Evolutionary conservation across 2,888 invertebrate species (phyloP).

Genomic region (Melieria crassipennis): DNA sequence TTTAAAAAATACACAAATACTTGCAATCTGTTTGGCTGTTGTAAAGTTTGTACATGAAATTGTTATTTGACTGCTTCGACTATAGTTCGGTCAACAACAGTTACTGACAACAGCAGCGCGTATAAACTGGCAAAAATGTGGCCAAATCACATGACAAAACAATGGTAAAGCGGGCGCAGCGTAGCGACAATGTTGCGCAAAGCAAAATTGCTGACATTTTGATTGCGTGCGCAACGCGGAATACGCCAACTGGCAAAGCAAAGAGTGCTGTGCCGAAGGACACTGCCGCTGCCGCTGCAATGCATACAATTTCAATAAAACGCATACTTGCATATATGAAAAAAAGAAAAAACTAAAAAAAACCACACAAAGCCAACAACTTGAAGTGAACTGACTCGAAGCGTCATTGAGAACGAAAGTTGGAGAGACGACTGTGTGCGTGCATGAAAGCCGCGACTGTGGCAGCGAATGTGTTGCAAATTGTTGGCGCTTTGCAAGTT

Average conservation of each 20-base stretch:
- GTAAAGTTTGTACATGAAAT: too few species aligned
- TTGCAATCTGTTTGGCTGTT: too few species aligned
- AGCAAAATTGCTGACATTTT: neutral
- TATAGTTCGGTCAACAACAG: constrained; percentile 19
- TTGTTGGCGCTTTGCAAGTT: too few species aligned
- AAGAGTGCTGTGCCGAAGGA: neutral
- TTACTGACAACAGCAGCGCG: constrained; percentile 16
- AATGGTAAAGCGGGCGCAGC: neutral
- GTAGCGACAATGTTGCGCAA: neutral
- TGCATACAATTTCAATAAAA: constrained; percentile 23
- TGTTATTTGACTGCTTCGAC: neutral
- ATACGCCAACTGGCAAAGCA: neutral
- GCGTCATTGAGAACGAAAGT: too few species aligned
- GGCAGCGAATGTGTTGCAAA: too few species aligned
- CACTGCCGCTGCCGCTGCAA: neutral
- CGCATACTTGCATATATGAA: too few species aligned
- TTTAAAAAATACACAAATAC: too few species aligned
- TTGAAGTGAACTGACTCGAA: too few species aligned
- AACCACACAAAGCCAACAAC: too few species aligned
- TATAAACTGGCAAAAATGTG: neutral
- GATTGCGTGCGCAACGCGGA: neutral
- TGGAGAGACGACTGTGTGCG: too few species aligned
- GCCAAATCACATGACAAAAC: neutral
- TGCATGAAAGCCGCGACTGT: too few species aligned
- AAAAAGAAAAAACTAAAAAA: too few species aligned